Conservation (phyloP, 2,113 vertebrate species). For the Dipodomys ordii region DNA sequence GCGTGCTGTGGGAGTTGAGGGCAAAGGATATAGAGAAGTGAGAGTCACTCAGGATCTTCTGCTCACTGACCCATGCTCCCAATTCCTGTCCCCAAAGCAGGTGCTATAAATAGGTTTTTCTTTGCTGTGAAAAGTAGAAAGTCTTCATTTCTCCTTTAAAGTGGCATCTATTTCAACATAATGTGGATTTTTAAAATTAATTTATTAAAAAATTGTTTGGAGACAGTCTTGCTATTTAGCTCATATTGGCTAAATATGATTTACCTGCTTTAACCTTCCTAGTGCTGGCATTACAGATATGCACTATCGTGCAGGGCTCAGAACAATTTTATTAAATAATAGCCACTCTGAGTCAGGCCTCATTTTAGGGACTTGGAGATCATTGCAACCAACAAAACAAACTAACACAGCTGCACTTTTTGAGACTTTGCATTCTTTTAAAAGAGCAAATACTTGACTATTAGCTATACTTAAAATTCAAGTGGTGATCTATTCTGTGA, state of each 20-base stretch:
- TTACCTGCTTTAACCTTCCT: too few relatives aligned
- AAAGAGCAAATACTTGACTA: neutral
- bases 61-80: neutral
- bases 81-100: neutral
- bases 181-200: neutral
- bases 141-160: neutral
- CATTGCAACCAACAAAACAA: neutral
- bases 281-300: too few relatives aligned
- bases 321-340: conserved; percentile 45
- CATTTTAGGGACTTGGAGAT: neutral
- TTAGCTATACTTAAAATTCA: neutral
- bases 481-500: neutral
- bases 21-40: neutral
- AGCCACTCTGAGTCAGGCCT: neutral
- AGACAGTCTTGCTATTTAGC: neutral
- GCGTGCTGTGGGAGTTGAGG: neutral
- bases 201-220: neutral
- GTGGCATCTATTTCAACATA: neutral
- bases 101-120: neutral
- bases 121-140: neutral
- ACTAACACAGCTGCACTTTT: neutral
- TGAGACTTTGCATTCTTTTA: neutral
- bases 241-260: too few relatives aligned
- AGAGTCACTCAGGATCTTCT: neutral
- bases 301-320: too few relatives aligned